Percentiles rank a stretch among this genome's conserved stretches.
Evolutionary conservation across 2,113 vertebrate species (phyloP).

Genomic region (Hippocampus comes): DNA sequence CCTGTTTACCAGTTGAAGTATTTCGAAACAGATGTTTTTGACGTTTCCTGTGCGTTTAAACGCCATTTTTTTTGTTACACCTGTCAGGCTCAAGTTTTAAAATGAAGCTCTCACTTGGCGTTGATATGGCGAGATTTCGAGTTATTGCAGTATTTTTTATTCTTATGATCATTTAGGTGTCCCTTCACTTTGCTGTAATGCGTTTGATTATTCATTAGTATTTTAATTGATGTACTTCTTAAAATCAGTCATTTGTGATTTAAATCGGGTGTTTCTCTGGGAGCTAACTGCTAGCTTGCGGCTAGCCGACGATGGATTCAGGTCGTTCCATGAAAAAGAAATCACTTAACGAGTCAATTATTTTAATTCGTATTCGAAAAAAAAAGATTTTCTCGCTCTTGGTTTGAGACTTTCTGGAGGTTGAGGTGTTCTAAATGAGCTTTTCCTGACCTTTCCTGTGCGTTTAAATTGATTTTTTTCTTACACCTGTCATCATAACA

Average conservation of each 20-base stretch:
- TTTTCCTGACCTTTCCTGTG: no score
- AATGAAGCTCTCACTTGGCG: neutral
- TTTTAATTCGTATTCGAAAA: no score
- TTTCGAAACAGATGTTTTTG: neutral
- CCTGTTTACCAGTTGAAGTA: neutral
- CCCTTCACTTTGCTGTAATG: neutral
- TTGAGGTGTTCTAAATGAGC: no score
- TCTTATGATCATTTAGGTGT: neutral
- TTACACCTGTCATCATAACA: neutral
- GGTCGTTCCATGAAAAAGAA: no score
- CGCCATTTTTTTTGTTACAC: constrained; percentile 1
- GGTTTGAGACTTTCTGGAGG: no score
- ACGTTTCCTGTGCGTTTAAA: neutral
- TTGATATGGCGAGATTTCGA: neutral
- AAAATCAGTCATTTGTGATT: neutral
- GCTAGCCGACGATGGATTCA: neutral
- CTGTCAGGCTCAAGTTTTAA: neutral
- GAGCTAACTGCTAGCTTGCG: neutral
- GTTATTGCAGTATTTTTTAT: neutral
- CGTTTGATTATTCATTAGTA: neutral
- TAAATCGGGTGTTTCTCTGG: neutral
- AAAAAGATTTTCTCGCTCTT: no score
- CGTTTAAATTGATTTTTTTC: neutral
- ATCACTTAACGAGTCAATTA: no score
- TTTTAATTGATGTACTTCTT: neutral